These are phyloP conservation scores for Onychomys arenicola DNA, from an alignment of 2,797 vertebrate genomes.

Conservation along the genomic window DNA sequence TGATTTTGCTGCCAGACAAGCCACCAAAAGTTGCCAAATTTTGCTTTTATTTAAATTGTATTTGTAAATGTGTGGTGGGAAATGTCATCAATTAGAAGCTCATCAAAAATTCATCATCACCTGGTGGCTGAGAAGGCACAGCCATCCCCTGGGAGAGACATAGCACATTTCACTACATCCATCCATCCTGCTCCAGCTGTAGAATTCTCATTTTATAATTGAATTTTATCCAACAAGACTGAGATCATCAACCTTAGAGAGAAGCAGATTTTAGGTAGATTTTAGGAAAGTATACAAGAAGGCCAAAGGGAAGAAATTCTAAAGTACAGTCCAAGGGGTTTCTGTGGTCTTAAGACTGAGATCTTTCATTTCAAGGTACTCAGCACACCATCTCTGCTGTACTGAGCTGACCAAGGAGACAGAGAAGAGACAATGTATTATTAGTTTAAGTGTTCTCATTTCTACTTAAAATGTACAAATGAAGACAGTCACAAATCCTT, in stretches of 20 bases:
- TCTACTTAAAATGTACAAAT: not conserved
- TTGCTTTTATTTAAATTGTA: conserved; percentile 62
- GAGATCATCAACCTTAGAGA: conserved; percentile 38
- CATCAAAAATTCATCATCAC: conserved; percentile 72
- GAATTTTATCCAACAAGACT: not conserved
- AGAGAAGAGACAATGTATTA: not conserved
- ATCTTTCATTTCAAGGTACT: not conserved
- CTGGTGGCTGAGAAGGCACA: conserved; percentile 45
- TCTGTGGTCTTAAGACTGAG: not conserved
- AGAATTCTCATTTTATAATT: conserved; percentile 33
- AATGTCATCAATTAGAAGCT: conserved; percentile 59
- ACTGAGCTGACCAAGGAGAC: not conserved
- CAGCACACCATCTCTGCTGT: not conserved
- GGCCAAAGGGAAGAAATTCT: conserved; percentile 5
- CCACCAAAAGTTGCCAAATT: conserved; percentile 38
- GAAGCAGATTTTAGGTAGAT: not conserved
- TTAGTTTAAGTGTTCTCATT: not conserved
- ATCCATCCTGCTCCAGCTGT: not conserved
- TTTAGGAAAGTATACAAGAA: conserved; percentile 29
- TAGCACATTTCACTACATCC: not conserved
- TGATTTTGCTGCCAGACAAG: conserved; percentile 54
- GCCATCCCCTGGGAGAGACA: not conserved
- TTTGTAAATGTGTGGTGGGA: conserved; percentile 48
- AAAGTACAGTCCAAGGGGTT: not conserved
- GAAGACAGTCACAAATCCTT: not conserved